Percentiles rank a stretch among this genome's conserved stretches.
These are phyloP conservation scores for Crotalus tigris DNA, from an alignment of 2,113 vertebrate genomes.

Conservation along the genomic window DNA sequence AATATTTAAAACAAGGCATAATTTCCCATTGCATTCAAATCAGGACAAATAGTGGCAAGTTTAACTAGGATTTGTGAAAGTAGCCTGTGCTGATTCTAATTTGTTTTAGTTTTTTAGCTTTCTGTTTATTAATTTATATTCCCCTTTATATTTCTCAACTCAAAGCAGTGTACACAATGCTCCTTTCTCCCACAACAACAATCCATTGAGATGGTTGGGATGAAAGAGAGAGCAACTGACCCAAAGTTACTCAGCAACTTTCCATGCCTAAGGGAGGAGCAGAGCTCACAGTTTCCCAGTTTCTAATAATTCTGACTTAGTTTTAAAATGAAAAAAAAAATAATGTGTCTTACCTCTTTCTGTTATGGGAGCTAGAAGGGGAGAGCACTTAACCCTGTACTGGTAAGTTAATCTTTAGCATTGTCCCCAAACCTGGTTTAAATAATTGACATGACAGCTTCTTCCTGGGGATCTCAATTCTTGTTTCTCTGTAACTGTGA, in stretches of 20 bases:
- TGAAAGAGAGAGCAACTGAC: background rate
- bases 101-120: background rate
- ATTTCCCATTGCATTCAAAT: background rate
- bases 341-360: no score
- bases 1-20: background rate
- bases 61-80: background rate
- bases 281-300: background rate
- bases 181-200: background rate
- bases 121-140: background rate
- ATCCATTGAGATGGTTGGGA: background rate
- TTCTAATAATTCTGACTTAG: background rate
- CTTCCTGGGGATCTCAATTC: background rate
- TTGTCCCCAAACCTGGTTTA: background rate
- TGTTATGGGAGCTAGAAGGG: background rate
- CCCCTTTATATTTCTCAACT: background rate
- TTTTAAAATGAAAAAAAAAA: background rate
- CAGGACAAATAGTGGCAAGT: background rate
- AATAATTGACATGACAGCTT: background rate
- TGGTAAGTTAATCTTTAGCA: background rate
- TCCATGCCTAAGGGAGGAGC: background rate
- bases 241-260: background rate
- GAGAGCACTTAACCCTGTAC: background rate
- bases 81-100: background rate
- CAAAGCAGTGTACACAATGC: background rate
- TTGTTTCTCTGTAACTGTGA: background rate